Percentiles rank a stretch among this genome's conserved stretches.
Conservation (phyloP, 2,888 invertebrate genomes). For the Himalopsyche tibetana region DNA sequence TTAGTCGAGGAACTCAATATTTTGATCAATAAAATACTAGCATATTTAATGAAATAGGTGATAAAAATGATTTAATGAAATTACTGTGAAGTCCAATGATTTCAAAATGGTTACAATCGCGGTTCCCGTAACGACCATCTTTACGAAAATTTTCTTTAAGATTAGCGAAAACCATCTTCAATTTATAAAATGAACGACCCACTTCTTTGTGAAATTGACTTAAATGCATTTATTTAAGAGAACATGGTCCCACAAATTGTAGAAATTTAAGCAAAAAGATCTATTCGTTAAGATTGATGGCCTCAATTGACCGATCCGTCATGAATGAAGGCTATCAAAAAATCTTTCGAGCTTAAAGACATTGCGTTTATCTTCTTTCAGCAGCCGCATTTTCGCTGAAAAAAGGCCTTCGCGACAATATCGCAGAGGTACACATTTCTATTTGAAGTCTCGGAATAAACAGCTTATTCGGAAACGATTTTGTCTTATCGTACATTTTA, state of each 20-base stretch:
- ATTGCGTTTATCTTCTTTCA: conserved; percentile 40
- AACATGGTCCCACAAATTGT: conserved; percentile 22
- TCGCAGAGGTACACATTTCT: conserved; percentile 34
- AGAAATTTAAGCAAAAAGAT: conserved; percentile 27
- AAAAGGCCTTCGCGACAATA: conserved; percentile 40
- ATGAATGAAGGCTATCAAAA: conserved; percentile 44
- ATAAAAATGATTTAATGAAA: too few species aligned
- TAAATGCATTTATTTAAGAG: conserved; percentile 34
- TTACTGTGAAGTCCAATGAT: too few species aligned
- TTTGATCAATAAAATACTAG: too few species aligned
- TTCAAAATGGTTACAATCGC: too few species aligned
- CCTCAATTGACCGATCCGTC: conserved; percentile 58
- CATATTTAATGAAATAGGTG: too few species aligned
- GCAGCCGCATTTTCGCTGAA: conserved; percentile 1
- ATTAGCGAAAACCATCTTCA: background rate
- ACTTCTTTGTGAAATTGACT: conserved; percentile 11
- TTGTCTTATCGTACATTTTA: background rate
- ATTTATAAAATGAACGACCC: conserved; percentile 23
- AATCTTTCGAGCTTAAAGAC: conserved; percentile 40
- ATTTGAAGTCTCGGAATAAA: conserved; percentile 35
- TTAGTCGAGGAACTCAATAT: too few species aligned
- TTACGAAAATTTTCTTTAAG: too few species aligned
- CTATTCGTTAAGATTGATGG: conserved; percentile 55
- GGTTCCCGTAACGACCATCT: too few species aligned
- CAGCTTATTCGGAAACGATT: conserved; percentile 19